Base-by-base conservation (phyloP, 2,113 vertebrate species). In the Mustela lutreola region DNA sequence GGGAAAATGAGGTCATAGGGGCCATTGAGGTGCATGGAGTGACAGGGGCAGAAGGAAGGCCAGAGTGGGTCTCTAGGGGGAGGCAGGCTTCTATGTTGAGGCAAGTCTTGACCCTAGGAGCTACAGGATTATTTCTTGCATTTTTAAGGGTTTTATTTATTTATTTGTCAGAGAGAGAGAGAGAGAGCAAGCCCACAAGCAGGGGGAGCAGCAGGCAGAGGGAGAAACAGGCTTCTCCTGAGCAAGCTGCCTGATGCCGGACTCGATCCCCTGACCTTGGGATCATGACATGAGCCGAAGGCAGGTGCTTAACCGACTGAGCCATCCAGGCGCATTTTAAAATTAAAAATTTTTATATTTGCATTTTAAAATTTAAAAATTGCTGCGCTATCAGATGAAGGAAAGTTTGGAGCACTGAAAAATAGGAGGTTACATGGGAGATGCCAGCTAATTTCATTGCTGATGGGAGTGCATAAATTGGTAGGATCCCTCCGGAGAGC, bases 11-110 rank as follows among this genome's bases (percentile, higher is more conserved):
- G 50, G 56, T 67, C 19, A 2, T 31, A 6, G 7, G 26, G 71
- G 70, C 42, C 48, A 28, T 48, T 60, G 15, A 78, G 62, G 26
- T 45, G 1, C 10, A 1, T 1, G 53, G 31, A 42, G 58, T 31
- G 8, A 50, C 24, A 56, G 31, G 6, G 22, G 6, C 36, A 24
- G 63, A 56, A 14, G 42, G 33, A 56, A 76, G 65, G 21, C 42
- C 50, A 19, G 7, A 26, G 8, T 28, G 12, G 53, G 67, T 7
- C 15, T 65, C 14, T 0, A 1, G 18, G 8, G 0, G 11, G 31
- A 50, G 42, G 12, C 2, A 1, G 45, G 28, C 26, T 58, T 33
- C 48, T 14, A 0, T n/a, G 62, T 14, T 50, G 6, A 62, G 12
- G 24, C 16, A 73, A 75, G 12, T 11, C 24, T 3, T 50, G 50